A percentile compares a stretch with the other conserved stretches of the same genome.
Conservation (phyloP, 2,888 invertebrate genomes). For the Parnassius apollo region DNA sequence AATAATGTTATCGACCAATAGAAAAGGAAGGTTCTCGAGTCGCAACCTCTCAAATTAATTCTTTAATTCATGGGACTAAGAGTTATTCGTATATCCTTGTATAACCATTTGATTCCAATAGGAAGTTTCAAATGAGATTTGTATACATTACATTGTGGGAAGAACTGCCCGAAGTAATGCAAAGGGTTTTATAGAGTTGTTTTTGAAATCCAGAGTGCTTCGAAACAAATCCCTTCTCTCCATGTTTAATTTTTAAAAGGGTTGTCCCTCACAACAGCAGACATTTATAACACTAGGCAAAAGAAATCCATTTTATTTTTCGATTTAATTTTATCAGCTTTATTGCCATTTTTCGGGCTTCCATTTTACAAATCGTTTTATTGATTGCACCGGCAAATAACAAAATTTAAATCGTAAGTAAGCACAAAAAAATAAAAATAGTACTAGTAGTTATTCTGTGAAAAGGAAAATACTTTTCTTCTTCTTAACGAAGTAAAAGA, state of each 20-base stretch:
- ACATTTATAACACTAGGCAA: constrained; percentile 8
- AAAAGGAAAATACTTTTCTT: no score
- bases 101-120: no score
- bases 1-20: no score
- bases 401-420: no score
- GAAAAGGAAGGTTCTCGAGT: no score
- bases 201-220: constrained; percentile 12
- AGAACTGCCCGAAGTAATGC: constrained; percentile 7
- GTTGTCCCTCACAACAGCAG: constrained; percentile 10
- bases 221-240: constrained; percentile 21
- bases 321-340: constrained; percentile 9
- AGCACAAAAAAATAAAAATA: no score
- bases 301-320: not conserved
- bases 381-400: not conserved
- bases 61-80: no score
- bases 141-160: not conserved
- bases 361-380: not conserved
- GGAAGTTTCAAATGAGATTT: no score
- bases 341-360: not conserved
- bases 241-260: constrained; percentile 19
- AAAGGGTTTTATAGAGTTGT: constrained; percentile 21
- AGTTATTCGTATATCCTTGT: no score
- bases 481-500: no score
- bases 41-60: no score
- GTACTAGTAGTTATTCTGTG: no score